Evolutionary conservation across 2,113 vertebrate species (phyloP), one percentile per base, ranked within the genome.

Genomic region (Dolichotis patagonum): DNA sequence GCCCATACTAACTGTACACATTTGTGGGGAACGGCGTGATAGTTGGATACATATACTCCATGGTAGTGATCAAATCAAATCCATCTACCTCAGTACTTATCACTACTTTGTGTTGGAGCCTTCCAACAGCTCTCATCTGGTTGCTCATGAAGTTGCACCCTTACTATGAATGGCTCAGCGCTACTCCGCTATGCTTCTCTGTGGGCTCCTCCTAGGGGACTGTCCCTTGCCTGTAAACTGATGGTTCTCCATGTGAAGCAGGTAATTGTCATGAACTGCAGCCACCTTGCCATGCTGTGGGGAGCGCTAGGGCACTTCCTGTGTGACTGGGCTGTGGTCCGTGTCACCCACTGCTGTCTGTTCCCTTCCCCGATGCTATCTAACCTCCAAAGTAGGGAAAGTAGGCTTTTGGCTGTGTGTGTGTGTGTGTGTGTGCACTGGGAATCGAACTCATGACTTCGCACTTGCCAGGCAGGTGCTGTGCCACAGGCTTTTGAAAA

Each of bases 111-210:
- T 28, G 14, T 56, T 22, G 20, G n/a, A 93, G 35, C 9, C 20
- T 43, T 58, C 22, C 0, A 30, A 28, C 62, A n/a, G n/a, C 38
- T 58, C 20, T 80, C 16, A 30, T 69, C 22, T 28, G 49, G 11
- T 16, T n/a, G 10, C 5, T 17, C 24, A n/a, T 58, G n/a, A 41
- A 82, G n/a, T 24, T 38, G 9, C 46, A 13, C 35, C n/a, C 38
- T 67, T n/a, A 35, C 8, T 86, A 78, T 19, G 65, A 20, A 32
- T 20, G 16, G 22, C 13, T 38, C 22, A 13, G 5, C 9, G 9
- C 20, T 19, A 19, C 35, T 28, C 5, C 3, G 4, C 28, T 24
- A 3, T 19, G 26, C 7, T 3, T 17, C 10, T 52, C 0, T 63
- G 32, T 17, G 17, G 54, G 35, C 12, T 28, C 58, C 35, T 78